phyloP scores from a whole-genome alignment of 2,797 vertebrate species.

The Sparus aurata region DNA sequence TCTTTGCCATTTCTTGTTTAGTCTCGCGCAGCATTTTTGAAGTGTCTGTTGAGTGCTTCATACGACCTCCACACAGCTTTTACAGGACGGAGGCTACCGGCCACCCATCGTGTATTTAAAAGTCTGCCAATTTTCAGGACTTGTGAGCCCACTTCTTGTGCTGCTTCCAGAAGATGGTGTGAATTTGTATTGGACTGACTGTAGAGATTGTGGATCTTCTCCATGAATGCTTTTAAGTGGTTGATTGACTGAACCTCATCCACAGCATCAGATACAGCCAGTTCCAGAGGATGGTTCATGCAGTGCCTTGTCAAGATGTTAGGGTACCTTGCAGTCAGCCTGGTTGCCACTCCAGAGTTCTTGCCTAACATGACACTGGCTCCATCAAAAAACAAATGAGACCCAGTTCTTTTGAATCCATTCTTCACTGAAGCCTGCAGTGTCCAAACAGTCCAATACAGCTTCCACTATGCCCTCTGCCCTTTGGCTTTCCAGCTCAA shows the following conservation, averaged over 20 bases:
- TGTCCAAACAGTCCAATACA: conserved; percentile 33
- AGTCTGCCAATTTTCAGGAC: conserved; percentile 33
- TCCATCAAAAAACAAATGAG: conserved; percentile 17
- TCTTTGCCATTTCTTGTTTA: conserved; percentile 35
- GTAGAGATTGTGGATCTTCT: conserved; percentile 37
- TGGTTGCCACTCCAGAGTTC: conserved; percentile 10
- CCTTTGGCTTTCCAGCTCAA: conserved; percentile 44
- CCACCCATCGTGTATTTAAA: conserved; percentile 26
- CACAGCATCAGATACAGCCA: conserved; percentile 1
- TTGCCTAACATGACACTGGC: conserved; percentile 8
- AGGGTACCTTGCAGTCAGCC: background rate
- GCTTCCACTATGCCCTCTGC: conserved; percentile 22
- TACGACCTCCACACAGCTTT: conserved; percentile 48
- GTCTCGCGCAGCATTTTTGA: conserved; percentile 42
- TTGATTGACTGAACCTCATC: conserved; percentile 1
- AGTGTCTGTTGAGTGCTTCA: conserved; percentile 49
- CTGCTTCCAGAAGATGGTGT: too few species aligned
- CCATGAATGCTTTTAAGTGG: background rate
- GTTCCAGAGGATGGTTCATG: conserved; percentile 8
- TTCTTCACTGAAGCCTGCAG: conserved; percentile 4
- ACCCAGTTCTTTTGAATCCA: background rate
- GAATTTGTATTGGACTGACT: conserved; percentile 50
- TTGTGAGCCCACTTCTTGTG: conserved; percentile 29
- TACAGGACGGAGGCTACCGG: conserved; percentile 42
- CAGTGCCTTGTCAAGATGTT: conserved; percentile 8